A percentile compares a stretch with the other conserved stretches of the same genome.
These are phyloP conservation scores for Ennomos erosarius DNA, from an alignment of 2,888 invertebrate genomes.

Conservation along the genomic window DNA sequence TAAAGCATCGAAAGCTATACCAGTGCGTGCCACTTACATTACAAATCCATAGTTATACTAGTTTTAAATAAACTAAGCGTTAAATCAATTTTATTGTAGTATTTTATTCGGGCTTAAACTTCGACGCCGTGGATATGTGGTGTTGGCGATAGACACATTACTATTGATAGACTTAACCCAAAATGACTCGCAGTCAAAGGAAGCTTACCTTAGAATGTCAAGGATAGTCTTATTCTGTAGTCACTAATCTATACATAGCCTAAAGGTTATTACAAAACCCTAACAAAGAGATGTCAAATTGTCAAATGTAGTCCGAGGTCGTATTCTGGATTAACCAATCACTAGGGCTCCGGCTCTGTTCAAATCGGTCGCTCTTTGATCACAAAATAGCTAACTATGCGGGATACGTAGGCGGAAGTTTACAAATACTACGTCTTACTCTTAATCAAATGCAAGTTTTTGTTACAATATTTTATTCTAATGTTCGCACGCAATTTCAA, in stretches of 20 bases:
- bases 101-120: too few species aligned
- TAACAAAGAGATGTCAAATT: constrained; percentile 28
- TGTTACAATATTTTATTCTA: background rate
- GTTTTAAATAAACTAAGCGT: too few species aligned
- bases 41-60: too few species aligned
- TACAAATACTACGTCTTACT: constrained; percentile 15
- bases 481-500: constrained; percentile 6
- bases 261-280: constrained; percentile 17
- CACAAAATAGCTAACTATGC: constrained; percentile 1
- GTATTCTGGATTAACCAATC: constrained; percentile 26
- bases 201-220: background rate
- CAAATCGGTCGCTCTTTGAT: constrained; percentile 14
- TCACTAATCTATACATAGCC: constrained; percentile 9
- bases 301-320: constrained; percentile 26
- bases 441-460: constrained; percentile 4
- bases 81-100: too few species aligned
- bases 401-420: constrained; percentile 8
- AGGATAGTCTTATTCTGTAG: constrained; percentile 1
- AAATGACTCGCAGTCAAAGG: too few species aligned
- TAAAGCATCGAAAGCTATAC: too few species aligned
- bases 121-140: too few species aligned
- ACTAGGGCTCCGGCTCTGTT: constrained; percentile 10
- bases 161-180: too few species aligned
- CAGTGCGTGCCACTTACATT: too few species aligned
- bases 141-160: too few species aligned